Evolutionary conservation across 2,113 vertebrate species (phyloP).

Genomic region (Chlorocebus sabaeus): DNA sequence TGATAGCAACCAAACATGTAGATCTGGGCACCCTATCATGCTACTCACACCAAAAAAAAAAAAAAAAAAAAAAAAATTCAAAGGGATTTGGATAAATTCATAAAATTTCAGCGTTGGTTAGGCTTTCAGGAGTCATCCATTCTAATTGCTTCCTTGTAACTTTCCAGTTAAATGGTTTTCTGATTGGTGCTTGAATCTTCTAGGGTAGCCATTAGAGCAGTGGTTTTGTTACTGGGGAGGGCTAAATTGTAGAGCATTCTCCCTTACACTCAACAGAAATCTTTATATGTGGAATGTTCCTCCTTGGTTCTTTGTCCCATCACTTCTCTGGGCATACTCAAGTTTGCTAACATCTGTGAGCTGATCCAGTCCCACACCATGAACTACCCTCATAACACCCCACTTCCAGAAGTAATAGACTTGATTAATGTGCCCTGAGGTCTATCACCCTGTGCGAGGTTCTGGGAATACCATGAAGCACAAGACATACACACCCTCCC

Average conservation of each 20-base stretch:
- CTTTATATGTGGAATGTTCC: not conserved
- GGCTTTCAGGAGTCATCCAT: not conserved
- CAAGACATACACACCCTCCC: constrained; percentile 38
- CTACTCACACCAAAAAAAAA: not conserved
- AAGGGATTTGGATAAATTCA: not conserved
- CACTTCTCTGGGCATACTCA: not conserved
- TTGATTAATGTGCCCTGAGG: not conserved
- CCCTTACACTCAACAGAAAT: not conserved
- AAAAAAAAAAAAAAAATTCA: not conserved
- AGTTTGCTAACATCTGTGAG: not conserved
- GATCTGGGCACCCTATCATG: not conserved
- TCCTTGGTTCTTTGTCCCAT: not conserved
- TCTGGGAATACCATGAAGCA: not conserved
- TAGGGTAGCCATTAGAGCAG: not conserved
- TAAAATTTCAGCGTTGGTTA: not conserved
- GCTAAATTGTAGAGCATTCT: not conserved
- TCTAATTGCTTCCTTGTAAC: not conserved
- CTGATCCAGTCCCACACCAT: not conserved
- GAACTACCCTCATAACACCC: not conserved
- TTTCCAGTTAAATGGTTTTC: not conserved
- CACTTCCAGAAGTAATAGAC: not conserved
- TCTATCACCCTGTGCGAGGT: not conserved
- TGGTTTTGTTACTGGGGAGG: not conserved
- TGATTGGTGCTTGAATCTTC: not conserved
- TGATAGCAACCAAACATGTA: not conserved